Evolutionary conservation across 2,888 invertebrate species (phyloP), one percentile per base, ranked within the genome.

Genomic region (Temnothorax unifasciatus): DNA sequence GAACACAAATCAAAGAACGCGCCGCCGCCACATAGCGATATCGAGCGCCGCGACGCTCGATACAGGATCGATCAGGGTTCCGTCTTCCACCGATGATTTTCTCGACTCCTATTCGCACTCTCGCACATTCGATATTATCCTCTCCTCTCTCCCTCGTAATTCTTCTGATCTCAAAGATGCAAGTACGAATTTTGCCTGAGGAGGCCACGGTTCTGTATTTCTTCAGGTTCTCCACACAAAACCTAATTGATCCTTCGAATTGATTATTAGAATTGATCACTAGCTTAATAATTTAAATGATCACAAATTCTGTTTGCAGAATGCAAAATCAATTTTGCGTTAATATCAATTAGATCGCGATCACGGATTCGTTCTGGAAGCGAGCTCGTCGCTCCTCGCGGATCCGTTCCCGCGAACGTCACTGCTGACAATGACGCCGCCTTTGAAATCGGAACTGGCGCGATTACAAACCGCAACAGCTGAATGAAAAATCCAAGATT

Each of bases 11-110:
- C 88, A 90, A 88, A 86, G 83, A 85, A 85, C 63, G 76, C 77
- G 85, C 84, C 85, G 87, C 85, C 90, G 87, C 82, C 91, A 89
- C 88, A 90, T 91, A 69, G 86, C 88, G 88, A 88, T 74, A 82
- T 83, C 87, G 69, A 57, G n/a, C 85, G 82, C 34, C 84, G 74
- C 47, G 68, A 83, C 18, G 61, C 38, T 82, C 82, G 69, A 64
- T 47, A 52, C 69, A 79, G 18, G 50, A 74, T 71, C 83, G 69
- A 61, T 82, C 68, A 82, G 73, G 44, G 47, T 59, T n/a, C 41
- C 38, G 47, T 79, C 52, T 63, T 81, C 76, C 82, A 85, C 84
- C 73, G 81, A 76, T 50, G 83, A 86, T 84, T 84, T 64, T 15
- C 47, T 54, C 2, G 29, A 61, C n/a, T 81, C 18, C 61, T 82